Base-by-base conservation (phyloP, 2,113 vertebrate genomes). In the Patagioenas fasciata region DNA sequence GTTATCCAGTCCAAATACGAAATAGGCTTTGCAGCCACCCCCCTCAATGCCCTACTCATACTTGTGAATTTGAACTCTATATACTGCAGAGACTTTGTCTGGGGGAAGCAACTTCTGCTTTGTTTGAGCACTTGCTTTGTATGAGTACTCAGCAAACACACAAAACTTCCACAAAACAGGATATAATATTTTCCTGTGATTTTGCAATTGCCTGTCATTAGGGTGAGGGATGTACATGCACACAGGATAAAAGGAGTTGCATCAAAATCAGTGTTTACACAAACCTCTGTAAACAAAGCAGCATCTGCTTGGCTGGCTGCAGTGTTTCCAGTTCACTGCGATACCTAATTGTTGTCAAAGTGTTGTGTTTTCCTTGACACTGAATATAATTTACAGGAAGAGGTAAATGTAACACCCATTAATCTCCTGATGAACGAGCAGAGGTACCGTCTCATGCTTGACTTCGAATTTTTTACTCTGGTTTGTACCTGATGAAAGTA, bases 281-380 rank as follows among this genome's bases (percentile, higher is more conserved):
- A 3, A 94, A 78, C 67, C 44, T 73, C 81, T 1, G 0, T 11
- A 28, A 83, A 56, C 89, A 91, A 60, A 80, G 67, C 82, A 40
- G 79, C 88, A 48, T 62, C 82, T 90, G 54, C 13, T 25, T 26
- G 87, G 78, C 74, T 65, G 21, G 64, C 74, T 29, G 74, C 67
- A 51, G 51, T 15, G 32, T 32, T 83, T 85, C 72, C 74, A 6
- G 4, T 32, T 86, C 81, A 25, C 50, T 20, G 14, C 2, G 0
- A 19, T 28, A 32, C 64, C 67, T 17, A 78, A 21, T 31, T 91
- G 81, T 44, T 77, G 71, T 74, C 81, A 90, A 44, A 85, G 56
- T 57, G 73, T 34, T 53, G 54, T 91, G 93, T 90, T 96, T 88
- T 58, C 81, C 72, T 88, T 84, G 92, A 31, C 69, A 5, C 69